Evolutionary conservation across 2,888 invertebrate genomes (phyloP).

Genomic region (Euplexia lucipara): DNA sequence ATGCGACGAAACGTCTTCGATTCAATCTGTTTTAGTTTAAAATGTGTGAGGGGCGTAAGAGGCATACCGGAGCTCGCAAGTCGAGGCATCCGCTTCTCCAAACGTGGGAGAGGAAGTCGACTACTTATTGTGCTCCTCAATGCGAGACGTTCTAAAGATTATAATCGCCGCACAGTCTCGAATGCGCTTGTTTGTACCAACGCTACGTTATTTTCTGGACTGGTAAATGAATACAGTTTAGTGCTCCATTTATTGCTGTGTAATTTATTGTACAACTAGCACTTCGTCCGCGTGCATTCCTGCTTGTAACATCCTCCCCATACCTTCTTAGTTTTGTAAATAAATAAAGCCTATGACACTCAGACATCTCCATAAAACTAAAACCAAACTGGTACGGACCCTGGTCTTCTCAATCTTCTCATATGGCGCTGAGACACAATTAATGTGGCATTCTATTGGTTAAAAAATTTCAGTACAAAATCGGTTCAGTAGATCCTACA

Average conservation of each 20-base stretch:
- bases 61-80: conserved; percentile 83
- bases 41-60: conserved; percentile 75
- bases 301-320: no score
- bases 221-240: conserved; percentile 61
- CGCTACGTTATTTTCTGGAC: conserved; percentile 67
- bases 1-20: conserved; percentile 44
- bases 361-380: no score
- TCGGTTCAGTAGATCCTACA: no score
- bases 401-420: no score
- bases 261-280: conserved; percentile 33
- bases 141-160: conserved; percentile 84
- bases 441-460: no score
- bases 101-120: conserved; percentile 90
- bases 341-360: no score
- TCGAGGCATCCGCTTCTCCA: conserved; percentile 85
- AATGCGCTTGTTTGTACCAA: conserved; percentile 70
- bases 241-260: conserved; percentile 25
- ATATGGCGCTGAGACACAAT: no score
- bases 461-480: no score
- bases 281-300: no score
- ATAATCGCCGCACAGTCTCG: conserved; percentile 71
- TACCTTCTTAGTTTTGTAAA: no score
- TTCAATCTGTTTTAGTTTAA: conserved; percentile 65
- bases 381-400: no score
- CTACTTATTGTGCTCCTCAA: conserved; percentile 90